Evolutionary conservation across 2,888 invertebrate species (phyloP).

Genomic region (Cenopis cana): DNA sequence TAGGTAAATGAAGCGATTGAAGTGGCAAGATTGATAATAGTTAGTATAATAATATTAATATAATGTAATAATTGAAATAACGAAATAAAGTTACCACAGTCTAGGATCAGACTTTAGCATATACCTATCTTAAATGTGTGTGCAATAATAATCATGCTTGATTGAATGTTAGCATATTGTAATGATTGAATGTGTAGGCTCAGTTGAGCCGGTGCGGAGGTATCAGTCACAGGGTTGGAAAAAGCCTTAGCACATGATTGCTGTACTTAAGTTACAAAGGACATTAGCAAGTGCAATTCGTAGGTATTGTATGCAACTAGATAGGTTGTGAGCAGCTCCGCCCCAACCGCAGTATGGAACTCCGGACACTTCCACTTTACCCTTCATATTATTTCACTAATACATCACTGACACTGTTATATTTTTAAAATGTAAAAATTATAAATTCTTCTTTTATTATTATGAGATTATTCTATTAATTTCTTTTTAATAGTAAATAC

Average conservation of each 20-base stretch:
- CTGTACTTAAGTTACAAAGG: slow-evolving; percentile 58
- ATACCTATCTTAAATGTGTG: slow-evolving; percentile 75
- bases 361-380: slow-evolving; percentile 48
- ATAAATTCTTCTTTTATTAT: slow-evolving; percentile 54
- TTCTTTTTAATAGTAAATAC: slow-evolving; percentile 60
- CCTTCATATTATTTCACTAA: slow-evolving; percentile 49
- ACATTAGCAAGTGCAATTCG: slow-evolving; percentile 56
- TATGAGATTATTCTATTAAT: slow-evolving; percentile 75
- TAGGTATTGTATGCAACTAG: slow-evolving; percentile 52
- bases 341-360: slow-evolving; percentile 46
- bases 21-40: slow-evolving; percentile 59
- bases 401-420: slow-evolving; percentile 60
- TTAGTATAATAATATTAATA: slow-evolving; percentile 55
- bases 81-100: slow-evolving; percentile 75
- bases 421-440: slow-evolving; percentile 46
- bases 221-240: slow-evolving; percentile 70
- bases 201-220: slow-evolving; percentile 53
- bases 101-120: slow-evolving; percentile 70
- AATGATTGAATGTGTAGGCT: slow-evolving; percentile 55
- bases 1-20: slow-evolving; percentile 54
- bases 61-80: slow-evolving; percentile 63
- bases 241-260: slow-evolving; percentile 64
- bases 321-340: slow-evolving; percentile 52
- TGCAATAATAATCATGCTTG: slow-evolving; percentile 75
- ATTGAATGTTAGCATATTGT: slow-evolving; percentile 48